A percentile compares a stretch with the other conserved stretches of the same genome.
Conservation (phyloP, 2,888 invertebrate species). For the Poecilobothrus nobilitatus region DNA sequence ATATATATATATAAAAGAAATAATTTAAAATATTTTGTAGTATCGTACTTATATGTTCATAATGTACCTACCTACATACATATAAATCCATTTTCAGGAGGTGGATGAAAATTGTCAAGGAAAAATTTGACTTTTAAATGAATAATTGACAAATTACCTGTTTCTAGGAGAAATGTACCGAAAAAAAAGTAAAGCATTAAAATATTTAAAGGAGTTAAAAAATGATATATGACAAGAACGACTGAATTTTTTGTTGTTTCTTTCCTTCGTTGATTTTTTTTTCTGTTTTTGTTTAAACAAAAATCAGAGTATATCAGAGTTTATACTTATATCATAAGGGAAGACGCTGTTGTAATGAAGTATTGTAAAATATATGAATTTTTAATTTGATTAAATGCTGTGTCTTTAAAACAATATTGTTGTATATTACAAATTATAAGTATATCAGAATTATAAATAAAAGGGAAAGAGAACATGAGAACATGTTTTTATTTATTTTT, state of each 20-base stretch:
- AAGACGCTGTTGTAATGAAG: not conserved
- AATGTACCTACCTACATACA: too few relatives aligned
- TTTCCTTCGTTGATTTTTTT: not conserved
- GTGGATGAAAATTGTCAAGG: not conserved
- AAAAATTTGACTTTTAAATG: conserved; percentile 1
- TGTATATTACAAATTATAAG: too few relatives aligned
- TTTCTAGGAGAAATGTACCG: not conserved
- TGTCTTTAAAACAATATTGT: not conserved
- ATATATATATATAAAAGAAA: too few relatives aligned
- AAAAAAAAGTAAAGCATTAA: not conserved
- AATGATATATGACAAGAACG: not conserved
- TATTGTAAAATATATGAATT: not conserved
- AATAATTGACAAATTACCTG: not conserved
- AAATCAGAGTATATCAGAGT: too few relatives aligned
- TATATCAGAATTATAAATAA: too few relatives aligned
- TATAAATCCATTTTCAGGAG: too few relatives aligned
- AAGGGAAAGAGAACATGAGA: too few relatives aligned
- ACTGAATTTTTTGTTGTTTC: not conserved
- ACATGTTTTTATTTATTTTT: too few relatives aligned
- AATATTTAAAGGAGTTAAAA: not conserved
- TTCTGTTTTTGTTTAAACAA: too few relatives aligned
- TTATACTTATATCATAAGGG: too few relatives aligned
- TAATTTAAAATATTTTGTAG: too few relatives aligned
- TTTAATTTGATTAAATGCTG: not conserved
- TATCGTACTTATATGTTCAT: too few relatives aligned